phyloP scores from a whole-genome alignment of 2,888 invertebrate genomes.

The Crepidodera aurea region DNA sequence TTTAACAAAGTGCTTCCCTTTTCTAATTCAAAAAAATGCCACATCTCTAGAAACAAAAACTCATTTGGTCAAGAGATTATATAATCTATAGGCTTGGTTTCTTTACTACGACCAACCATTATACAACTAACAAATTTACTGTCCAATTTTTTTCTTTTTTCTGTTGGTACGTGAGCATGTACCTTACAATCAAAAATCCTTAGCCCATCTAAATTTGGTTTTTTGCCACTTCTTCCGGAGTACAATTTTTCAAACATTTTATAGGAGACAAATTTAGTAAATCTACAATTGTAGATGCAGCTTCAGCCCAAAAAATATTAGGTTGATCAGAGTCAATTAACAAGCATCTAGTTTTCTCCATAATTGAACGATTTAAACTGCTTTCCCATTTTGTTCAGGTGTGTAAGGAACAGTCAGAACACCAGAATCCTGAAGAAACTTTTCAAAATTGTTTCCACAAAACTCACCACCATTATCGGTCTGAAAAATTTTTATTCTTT shows the following conservation, averaged over 20 bases:
- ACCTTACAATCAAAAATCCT: neutral
- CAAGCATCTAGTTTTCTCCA: neutral
- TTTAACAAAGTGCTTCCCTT: no score
- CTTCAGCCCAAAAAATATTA: neutral
- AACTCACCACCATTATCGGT: constrained; percentile 46
- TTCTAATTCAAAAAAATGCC: no score
- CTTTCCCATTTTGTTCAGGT: neutral
- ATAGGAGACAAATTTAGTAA: neutral
- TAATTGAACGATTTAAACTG: neutral
- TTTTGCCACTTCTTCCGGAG: neutral
- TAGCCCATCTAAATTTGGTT: neutral
- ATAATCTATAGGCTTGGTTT: neutral
- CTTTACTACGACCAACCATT: neutral
- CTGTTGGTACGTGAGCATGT: no score
- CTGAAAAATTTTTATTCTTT: constrained; percentile 45
- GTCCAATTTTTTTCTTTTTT: no score
- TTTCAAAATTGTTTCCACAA: neutral
- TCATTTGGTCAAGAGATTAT: no score
- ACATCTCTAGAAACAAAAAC: no score
- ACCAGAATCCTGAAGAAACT: neutral
- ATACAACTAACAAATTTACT: neutral
- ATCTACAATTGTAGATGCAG: neutral
- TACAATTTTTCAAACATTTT: neutral
- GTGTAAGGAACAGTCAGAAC: neutral
- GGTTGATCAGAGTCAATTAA: neutral